These are phyloP conservation scores for Lates japonicus DNA, from an alignment of 2,797 vertebrate species.

Conservation along the genomic window DNA sequence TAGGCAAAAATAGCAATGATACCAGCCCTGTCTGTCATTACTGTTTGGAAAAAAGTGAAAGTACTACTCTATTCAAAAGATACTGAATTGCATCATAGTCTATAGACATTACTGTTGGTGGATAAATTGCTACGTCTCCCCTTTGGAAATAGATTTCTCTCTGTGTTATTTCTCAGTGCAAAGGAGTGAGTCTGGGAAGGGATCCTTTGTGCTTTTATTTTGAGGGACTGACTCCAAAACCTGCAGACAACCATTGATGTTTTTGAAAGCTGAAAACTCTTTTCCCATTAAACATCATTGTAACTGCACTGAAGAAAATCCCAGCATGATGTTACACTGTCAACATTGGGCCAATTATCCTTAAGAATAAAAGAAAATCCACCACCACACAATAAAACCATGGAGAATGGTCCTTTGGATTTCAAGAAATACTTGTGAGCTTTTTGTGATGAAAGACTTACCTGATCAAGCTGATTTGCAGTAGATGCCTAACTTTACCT, in stretches of 20 bases:
- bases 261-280: slow-evolving; percentile 51
- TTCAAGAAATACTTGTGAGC: slow-evolving; percentile 15
- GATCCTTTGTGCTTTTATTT: slow-evolving; percentile 55
- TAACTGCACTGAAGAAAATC: slow-evolving; percentile 27
- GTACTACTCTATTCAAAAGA: slow-evolving; percentile 1
- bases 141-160: slow-evolving; percentile 43
- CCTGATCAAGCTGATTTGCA: not conserved
- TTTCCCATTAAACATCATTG: slow-evolving; percentile 33
- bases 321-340: slow-evolving; percentile 32
- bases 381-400: not conserved
- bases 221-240: slow-evolving; percentile 52
- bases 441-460: slow-evolving; percentile 15
- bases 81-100: slow-evolving; percentile 29
- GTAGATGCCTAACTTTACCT: not conserved
- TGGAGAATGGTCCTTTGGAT: slow-evolving; percentile 18
- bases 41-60: slow-evolving; percentile 18
- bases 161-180: slow-evolving; percentile 45
- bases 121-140: slow-evolving; percentile 15
- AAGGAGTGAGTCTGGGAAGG: slow-evolving; percentile 28
- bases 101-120: not conserved
- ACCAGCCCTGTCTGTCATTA: slow-evolving; percentile 2
- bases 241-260: slow-evolving; percentile 50
- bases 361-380: slow-evolving; percentile 20
- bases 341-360: slow-evolving; percentile 53
- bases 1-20: not conserved